Percentiles rank a stretch among this genome's conserved stretches.
phyloP scores from a whole-genome alignment of 35 echinoderm and acorn worm genomes.

The Apostichopus californicus region DNA sequence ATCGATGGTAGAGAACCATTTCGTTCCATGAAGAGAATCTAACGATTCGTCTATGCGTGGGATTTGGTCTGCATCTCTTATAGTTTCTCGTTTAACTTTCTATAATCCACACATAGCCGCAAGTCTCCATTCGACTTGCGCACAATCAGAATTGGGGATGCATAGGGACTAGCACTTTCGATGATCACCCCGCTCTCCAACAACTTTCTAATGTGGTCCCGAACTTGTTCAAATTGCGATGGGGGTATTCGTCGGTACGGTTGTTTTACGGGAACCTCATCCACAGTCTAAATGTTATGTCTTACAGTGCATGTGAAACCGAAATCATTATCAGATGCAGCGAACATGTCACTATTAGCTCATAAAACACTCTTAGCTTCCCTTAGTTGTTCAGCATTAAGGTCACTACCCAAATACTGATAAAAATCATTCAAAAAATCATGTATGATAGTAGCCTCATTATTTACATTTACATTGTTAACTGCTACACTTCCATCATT shows the following conservation, averaged over 20 bases:
- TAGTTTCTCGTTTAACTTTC: constrained; percentile 34
- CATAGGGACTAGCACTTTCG: constrained; percentile 55
- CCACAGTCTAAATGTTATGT: constrained; percentile 7
- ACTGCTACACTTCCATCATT: not conserved
- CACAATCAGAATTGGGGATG: constrained; percentile 55
- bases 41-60: constrained; percentile 15
- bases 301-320: constrained; percentile 31
- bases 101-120: constrained; percentile 56
- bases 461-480: not conserved
- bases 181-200: constrained; percentile 44
- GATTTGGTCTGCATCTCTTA: too few relatives aligned
- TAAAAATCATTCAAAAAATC: not conserved
- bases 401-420: not conserved
- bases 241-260: constrained; percentile 46
- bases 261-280: constrained; percentile 43
- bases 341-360: constrained; percentile 24
- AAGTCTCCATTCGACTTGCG: constrained; percentile 48
- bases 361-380: not conserved
- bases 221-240: constrained; percentile 54
- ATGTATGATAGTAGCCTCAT: not conserved
- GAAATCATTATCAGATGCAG: constrained; percentile 38
- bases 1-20: constrained; percentile 47
- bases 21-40: constrained; percentile 33
- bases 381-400: not conserved
- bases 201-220: constrained; percentile 45